Base-by-base conservation (phyloP, 2,888 invertebrate genomes). In the Hydrotaea cyrtoneurina region DNA sequence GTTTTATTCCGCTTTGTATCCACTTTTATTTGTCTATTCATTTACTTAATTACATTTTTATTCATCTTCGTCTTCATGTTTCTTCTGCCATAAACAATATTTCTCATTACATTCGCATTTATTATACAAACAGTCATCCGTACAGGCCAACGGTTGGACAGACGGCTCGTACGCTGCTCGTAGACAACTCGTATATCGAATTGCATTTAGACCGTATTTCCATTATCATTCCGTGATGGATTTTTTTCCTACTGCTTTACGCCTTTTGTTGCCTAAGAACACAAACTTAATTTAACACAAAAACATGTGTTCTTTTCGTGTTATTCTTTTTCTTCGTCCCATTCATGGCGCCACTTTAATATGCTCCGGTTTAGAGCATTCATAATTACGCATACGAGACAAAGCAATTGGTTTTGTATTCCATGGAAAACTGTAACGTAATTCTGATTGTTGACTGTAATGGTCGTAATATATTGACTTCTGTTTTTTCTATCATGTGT, bases 21-120 rank as follows among this genome's bases (percentile, higher is more conserved):
- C n/a, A 2, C 50, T 50, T 50, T 50, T 50, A 50, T 50, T 50
- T 50, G 50, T 50, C 50, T 50, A 50, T 50, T 50, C 50, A 50
- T 50, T 50, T 50, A 50, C n/a, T 50, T n/a, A n/a, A 50, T 50
- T 50, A n/a, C n/a, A n/a, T 50, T 50, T 50, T 50, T 50, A 50
- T 50, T 39, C 39, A 8, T 10, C 39, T 8, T 13, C 39, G 13
- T 39, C 39, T 8, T 3, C 39, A 39, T 39, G 4, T 5, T 39
- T 39, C 39, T 8, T 39, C 36, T 31, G 31, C 31, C 31, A 31
- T n/a, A n/a, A 31, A 31, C 31, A 31, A 7, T 7, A 31, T 4
- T 31, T 31, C 31, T 4, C 31, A 31, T 31, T 31, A 31, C 31
- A 4, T 31, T 31, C 31, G 31, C 31, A 31, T 31, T 31, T 31